phyloP scores from a whole-genome alignment of 2,797 vertebrate genomes.

The Cuculus canorus region DNA sequence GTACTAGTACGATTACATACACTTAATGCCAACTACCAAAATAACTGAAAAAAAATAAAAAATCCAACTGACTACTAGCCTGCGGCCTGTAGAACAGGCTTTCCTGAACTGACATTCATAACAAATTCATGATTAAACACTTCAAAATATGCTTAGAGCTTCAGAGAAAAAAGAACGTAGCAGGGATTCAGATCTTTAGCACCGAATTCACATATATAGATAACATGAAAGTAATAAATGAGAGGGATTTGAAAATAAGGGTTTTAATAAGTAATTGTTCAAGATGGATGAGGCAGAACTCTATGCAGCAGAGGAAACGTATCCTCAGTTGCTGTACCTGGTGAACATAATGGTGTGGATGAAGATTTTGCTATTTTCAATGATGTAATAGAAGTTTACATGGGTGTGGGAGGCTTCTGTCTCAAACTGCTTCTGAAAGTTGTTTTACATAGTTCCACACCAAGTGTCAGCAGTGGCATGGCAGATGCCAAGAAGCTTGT shows the following conservation, averaged over 20 bases:
- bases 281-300: background rate
- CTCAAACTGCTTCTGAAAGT: background rate
- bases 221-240: background rate
- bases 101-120: background rate
- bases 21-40: background rate
- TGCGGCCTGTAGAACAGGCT: background rate
- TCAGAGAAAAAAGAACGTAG: background rate
- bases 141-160: background rate
- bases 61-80: background rate
- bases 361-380: background rate
- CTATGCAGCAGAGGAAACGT: background rate
- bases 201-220: background rate
- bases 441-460: background rate
- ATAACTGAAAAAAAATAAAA: background rate
- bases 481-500: background rate
- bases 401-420: background rate
- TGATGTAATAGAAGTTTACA: background rate
- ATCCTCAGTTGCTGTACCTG: background rate
- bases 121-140: background rate
- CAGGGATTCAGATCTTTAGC: background rate
- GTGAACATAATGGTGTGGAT: background rate
- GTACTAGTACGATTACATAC: background rate
- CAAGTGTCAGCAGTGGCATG: background rate
- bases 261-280: background rate
- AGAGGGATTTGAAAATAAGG: background rate